Base-by-base conservation (phyloP, 2,797 vertebrate species). In the Rousettus madagascariensis region DNA sequence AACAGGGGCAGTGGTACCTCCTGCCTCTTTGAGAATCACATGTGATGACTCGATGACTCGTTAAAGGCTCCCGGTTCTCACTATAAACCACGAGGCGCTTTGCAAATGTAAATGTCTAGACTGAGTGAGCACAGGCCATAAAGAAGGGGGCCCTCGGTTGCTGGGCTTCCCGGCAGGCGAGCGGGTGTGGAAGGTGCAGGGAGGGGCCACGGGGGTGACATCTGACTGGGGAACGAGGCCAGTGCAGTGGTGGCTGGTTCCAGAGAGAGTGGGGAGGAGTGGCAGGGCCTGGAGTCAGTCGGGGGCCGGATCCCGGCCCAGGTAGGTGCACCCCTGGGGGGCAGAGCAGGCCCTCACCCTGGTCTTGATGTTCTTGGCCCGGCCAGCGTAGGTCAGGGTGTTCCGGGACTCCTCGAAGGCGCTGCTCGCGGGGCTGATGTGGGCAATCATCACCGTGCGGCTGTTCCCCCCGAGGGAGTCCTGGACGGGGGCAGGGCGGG, bases 391-490 rank as follows among this genome's bases (percentile, higher is more conserved):
- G 11, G 98, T 97, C 97, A 99, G 98, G 0, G 99, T 99, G 98
- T 99, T 99, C 20, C 99, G 98, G 5, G 99, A 99, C 97, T 99
- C 99, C 97, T 99, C 99, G 2, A 99, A 99, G 66, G 99, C 99
- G 8, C 98, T 97, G 59, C 99, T 99, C 43, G 99, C 99, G 0
- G 99, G 99, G 97, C 99, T 99, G 83, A 99, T 99, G 93, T 99
- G 99, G 55, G 99, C 99, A 0, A 99, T 99, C 99, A 99, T 99
- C 96, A 99, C 99, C 0, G 99, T 99, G 63, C 98, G 98, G 96
- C 99, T 99, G 97, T 99, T 99, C 33, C 99, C 99, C 1, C 99
- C 99, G 30, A 99, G 95, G 0, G 99, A 99, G 95, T 99, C 99
- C 99, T 99, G 98, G 84, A 43, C 33, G 11, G 0, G 43, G 24